Evolutionary conservation across 1,140 invertebrate genomes (phyloP).

Genomic region (Drosophila sucinea): DNA sequence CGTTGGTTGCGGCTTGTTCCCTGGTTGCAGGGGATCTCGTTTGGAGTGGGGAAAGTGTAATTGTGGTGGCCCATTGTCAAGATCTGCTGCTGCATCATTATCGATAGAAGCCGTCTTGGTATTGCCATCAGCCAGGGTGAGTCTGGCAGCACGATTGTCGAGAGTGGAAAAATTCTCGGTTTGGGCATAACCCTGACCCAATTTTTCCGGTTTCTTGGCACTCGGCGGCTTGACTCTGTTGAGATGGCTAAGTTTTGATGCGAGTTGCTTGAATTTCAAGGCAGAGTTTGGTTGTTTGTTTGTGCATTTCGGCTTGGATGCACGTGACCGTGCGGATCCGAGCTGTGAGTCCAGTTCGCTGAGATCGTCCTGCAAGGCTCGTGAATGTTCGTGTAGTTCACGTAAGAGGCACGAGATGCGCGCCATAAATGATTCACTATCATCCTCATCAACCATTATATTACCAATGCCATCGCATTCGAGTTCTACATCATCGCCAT

Average conservation of each 20-base stretch:
- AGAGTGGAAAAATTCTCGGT: background rate
- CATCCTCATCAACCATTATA: background rate
- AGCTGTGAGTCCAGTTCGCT: background rate
- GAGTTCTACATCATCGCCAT: background rate
- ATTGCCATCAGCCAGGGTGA: background rate
- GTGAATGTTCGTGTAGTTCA: conserved; percentile 5
- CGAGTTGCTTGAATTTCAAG: background rate
- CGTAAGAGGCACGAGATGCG: conserved; percentile 25
- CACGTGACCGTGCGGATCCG: background rate
- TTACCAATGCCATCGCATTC: background rate
- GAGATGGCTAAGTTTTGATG: background rate
- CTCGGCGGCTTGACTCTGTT: background rate
- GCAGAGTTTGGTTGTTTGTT: background rate
- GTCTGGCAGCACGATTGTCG: conserved; percentile 1
- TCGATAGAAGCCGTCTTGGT: background rate
- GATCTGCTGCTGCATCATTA: background rate
- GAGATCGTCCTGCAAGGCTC: conserved; percentile 7
- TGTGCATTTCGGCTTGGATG: background rate
- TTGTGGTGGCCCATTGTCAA: background rate
- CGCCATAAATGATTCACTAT: conserved; percentile 7
- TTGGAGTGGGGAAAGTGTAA: background rate
- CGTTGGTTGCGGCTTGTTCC: background rate
- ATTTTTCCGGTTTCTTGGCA: background rate
- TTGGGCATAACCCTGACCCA: conserved; percentile 7
- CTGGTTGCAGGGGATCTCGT: background rate